Evolutionary conservation across 2,113 vertebrate genomes (phyloP).

Genomic region (Sylvia atricapilla): DNA sequence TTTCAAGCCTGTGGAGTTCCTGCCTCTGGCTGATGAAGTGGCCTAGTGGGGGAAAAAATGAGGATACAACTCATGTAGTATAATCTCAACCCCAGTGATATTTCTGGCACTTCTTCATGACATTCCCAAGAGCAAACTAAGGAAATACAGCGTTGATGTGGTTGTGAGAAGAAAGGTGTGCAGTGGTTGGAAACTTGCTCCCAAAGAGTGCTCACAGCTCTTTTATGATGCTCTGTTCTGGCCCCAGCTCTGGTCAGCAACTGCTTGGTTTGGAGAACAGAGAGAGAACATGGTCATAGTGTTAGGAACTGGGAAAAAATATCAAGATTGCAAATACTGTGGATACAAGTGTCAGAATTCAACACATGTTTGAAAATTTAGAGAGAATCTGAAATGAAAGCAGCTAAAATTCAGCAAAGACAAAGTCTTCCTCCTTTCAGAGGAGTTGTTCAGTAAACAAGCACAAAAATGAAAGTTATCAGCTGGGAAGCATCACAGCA

Average conservation of each 20-base stretch:
- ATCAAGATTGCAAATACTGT: neutral
- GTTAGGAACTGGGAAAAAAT: neutral
- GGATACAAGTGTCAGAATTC: neutral
- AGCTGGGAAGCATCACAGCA: neutral
- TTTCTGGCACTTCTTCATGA: neutral
- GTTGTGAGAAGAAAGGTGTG: neutral
- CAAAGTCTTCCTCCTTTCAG: neutral
- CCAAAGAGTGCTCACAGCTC: neutral
- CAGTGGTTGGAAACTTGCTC: neutral
- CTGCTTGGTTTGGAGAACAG: neutral
- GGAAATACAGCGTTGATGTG: neutral
- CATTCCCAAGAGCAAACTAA: neutral
- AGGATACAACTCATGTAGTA: neutral
- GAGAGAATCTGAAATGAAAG: neutral
- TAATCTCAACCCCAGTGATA: neutral
- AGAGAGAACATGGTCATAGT: fast-evolving
- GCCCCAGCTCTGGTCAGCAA: neutral
- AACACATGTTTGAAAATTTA: neutral
- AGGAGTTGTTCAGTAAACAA: neutral
- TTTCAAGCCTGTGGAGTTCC: neutral
- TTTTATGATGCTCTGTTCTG: neutral
- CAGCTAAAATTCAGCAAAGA: neutral
- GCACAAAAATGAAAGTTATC: neutral
- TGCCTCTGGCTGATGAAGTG: neutral
- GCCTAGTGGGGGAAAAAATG: neutral